Conservation (phyloP, 2,888 invertebrate species). For the Listrodromus nycthemerus region DNA sequence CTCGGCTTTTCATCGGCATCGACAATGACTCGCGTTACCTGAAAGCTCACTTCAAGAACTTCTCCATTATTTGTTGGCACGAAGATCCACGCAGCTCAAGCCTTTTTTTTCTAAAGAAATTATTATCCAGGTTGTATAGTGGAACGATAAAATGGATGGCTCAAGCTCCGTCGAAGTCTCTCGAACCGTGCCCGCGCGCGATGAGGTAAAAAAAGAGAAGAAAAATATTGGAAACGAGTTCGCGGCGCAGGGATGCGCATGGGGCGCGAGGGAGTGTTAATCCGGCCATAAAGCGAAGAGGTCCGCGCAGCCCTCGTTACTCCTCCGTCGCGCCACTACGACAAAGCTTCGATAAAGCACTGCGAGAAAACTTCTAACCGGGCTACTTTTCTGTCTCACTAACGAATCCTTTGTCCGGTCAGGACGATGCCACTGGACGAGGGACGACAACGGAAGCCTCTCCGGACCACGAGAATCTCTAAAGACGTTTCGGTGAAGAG, state of each 20-base stretch:
- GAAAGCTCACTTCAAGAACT: constrained; percentile 57
- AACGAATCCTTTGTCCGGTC: constrained; percentile 64
- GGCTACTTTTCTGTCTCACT: constrained; percentile 52
- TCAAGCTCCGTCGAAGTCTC: constrained; percentile 40
- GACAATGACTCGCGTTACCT: constrained; percentile 65
- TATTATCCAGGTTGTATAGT: constrained; percentile 15
- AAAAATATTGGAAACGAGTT: constrained; percentile 27
- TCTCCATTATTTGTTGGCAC: constrained; percentile 61
- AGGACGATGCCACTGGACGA: constrained; percentile 19
- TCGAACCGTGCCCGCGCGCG: constrained; percentile 41
- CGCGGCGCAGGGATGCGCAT: constrained; percentile 2
- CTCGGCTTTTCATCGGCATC: constrained; percentile 64
- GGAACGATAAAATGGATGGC: constrained; percentile 49
- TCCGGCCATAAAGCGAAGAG: constrained; percentile 40
- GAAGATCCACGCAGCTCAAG: constrained; percentile 42
- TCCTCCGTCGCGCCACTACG: constrained; percentile 32
- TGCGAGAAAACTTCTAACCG: constrained; percentile 52
- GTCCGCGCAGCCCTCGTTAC: not conserved
- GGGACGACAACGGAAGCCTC: constrained; percentile 34
- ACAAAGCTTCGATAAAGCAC: constrained; percentile 64
- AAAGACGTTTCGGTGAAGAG: constrained; percentile 7
- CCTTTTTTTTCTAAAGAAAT: not conserved
- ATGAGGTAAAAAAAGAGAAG: not conserved
- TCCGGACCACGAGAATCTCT: constrained; percentile 12
- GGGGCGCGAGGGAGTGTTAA: constrained; percentile 52